Evolutionary conservation across 1,140 invertebrate genomes (phyloP).

Genomic region (Drosophila arizonae): DNA sequence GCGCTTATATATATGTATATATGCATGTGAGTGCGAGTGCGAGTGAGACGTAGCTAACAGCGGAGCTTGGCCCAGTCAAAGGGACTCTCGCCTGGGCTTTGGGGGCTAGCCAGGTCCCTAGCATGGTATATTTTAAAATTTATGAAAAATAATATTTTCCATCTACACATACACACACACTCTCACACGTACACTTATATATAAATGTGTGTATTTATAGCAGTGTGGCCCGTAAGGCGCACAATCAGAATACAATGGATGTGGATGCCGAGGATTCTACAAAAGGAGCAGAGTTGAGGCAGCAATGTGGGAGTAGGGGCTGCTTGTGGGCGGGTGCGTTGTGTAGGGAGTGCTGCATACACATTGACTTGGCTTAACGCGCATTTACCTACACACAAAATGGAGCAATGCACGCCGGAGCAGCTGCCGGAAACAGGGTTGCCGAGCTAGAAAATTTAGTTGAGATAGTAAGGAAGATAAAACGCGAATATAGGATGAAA

Average conservation of each 20-base stretch:
- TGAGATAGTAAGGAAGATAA: too few relatives aligned
- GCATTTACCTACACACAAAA: constrained; percentile 64
- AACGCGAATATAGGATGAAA: too few relatives aligned
- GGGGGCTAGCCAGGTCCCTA: constrained; percentile 13
- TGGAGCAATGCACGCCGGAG: constrained; percentile 27
- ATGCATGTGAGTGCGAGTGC: constrained; percentile 43
- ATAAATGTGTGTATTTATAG: constrained; percentile 1
- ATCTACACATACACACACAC: constrained; percentile 54
- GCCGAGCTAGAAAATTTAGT: constrained; percentile 12
- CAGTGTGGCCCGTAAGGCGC: constrained; percentile 59
- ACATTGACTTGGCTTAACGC: constrained; percentile 53
- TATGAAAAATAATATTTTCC: constrained; percentile 82
- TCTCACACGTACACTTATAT: constrained; percentile 26
- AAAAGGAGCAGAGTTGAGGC: neutral
- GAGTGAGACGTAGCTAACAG: constrained; percentile 41
- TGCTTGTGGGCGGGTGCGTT: neutral
- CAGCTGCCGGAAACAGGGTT: constrained; percentile 44
- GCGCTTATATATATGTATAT: constrained; percentile 26
- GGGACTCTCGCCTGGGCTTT: constrained; percentile 4
- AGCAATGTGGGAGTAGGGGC: neutral
- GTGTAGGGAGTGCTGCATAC: constrained; percentile 22
- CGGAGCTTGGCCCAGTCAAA: constrained; percentile 15
- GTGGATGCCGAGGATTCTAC: constrained; percentile 56
- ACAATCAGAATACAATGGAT: constrained; percentile 80
- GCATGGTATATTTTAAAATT: constrained; percentile 78